phyloP scores from a whole-genome alignment of 2,888 invertebrate genomes.

The Lepidocyrtinus sp. region DNA sequence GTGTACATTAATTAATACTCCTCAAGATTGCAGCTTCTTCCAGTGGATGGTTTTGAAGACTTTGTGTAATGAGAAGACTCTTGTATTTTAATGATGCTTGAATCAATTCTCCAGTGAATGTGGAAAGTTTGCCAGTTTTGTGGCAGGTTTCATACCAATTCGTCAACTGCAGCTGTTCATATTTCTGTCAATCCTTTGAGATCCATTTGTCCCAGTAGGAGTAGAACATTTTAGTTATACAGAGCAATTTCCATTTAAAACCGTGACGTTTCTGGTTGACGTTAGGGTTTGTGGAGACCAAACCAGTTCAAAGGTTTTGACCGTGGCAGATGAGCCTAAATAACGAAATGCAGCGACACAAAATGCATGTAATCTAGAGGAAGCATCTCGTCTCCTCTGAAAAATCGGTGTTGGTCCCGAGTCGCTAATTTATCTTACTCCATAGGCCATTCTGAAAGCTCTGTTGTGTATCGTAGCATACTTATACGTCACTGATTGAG shows the following conservation, averaged over 20 bases:
- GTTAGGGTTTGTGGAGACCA: not conserved
- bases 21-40: too few relatives aligned
- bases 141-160: too few relatives aligned
- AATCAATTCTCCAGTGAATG: too few relatives aligned
- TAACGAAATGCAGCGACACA: not conserved
- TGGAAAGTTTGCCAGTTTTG: too few relatives aligned
- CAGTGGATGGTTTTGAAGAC: too few relatives aligned
- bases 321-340: conserved; percentile 6
- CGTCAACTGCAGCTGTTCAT: too few relatives aligned
- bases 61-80: too few relatives aligned
- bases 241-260: not conserved
- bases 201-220: too few relatives aligned
- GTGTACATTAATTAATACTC: too few relatives aligned
- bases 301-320: not conserved
- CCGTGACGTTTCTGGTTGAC: not conserved
- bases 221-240: not conserved
- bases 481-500: not conserved
- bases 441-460: not conserved
- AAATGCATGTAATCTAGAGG: not conserved
- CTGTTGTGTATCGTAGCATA: not conserved
- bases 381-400: conserved; percentile 20
- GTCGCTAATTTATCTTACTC: conserved; percentile 27
- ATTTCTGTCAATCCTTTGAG: too few relatives aligned
- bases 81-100: too few relatives aligned
- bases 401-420: conserved; percentile 28